These are phyloP conservation scores for Noctua janthe DNA, from an alignment of 2,888 invertebrate genomes.

Conservation along the genomic window DNA sequence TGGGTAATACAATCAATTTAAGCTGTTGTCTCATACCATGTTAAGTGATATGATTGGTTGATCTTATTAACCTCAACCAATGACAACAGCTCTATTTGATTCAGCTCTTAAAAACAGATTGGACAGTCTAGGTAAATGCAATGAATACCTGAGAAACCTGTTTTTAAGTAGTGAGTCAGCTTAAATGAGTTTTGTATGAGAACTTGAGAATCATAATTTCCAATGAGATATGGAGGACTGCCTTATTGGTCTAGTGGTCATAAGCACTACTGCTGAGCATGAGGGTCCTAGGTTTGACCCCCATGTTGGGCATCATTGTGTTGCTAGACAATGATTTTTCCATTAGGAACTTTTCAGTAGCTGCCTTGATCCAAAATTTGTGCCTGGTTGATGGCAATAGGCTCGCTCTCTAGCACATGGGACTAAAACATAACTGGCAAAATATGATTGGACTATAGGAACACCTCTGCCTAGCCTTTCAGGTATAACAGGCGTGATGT, in stretches of 20 bases:
- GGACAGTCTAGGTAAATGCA: background rate
- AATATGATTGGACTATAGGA: background rate
- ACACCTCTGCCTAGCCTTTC: background rate
- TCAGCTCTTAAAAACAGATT: background rate
- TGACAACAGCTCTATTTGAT: background rate
- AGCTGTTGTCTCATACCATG: background rate
- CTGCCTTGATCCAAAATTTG: background rate
- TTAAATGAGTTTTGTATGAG: background rate
- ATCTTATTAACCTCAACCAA: conserved; percentile 1
- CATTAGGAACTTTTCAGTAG: background rate
- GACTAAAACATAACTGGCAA: background rate
- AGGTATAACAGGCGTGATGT: background rate
- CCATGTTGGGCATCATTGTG: background rate
- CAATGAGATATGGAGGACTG: background rate
- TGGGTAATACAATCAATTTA: background rate
- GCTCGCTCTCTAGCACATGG: background rate
- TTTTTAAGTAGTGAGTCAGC: background rate
- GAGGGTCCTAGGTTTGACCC: background rate
- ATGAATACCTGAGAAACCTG: conserved; percentile 4
- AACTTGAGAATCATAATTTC: background rate
- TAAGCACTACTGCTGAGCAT: background rate
- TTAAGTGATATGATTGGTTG: background rate
- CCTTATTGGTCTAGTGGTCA: too few relatives aligned
- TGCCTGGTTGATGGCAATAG: background rate
- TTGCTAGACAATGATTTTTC: background rate